Evolutionary conservation across 2,113 vertebrate species (phyloP).

Genomic region (Gadus macrocephalus): DNA sequence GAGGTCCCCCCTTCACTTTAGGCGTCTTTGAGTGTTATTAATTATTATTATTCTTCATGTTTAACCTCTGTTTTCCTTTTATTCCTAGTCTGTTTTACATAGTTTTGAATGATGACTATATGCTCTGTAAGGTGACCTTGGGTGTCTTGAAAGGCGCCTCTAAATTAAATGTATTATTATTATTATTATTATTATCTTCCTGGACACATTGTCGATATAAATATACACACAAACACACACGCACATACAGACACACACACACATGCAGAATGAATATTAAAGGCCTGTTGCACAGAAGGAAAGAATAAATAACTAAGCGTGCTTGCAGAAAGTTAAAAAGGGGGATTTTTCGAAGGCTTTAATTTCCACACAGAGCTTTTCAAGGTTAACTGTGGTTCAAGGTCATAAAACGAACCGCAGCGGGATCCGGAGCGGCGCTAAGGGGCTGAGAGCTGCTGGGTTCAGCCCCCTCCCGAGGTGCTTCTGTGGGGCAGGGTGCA

Average conservation of each 20-base stretch:
- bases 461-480: conserved; percentile 19
- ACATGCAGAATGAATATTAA: background rate
- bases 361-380: conserved; percentile 36
- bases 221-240: conserved; percentile 12
- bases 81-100: no score
- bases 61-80: no score
- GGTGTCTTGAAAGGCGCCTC: no score
- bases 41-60: no score
- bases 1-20: no score
- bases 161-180: no score
- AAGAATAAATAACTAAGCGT: conserved; percentile 36
- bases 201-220: background rate
- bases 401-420: conserved; percentile 67
- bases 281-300: conserved; percentile 20
- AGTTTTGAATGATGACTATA: no score
- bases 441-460: conserved; percentile 5
- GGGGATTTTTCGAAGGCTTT: conserved; percentile 32
- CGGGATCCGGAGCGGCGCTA: conserved; percentile 55
- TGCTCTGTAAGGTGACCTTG: no score
- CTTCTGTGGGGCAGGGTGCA: conserved; percentile 46
- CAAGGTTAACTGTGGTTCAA: conserved; percentile 66
- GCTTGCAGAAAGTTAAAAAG: conserved; percentile 37
- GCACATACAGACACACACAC: no score
- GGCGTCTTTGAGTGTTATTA: no score
- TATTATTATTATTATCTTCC: no score